Base-by-base conservation (phyloP, 1,140 invertebrate species). In the Choristoneura fumiferana region DNA sequence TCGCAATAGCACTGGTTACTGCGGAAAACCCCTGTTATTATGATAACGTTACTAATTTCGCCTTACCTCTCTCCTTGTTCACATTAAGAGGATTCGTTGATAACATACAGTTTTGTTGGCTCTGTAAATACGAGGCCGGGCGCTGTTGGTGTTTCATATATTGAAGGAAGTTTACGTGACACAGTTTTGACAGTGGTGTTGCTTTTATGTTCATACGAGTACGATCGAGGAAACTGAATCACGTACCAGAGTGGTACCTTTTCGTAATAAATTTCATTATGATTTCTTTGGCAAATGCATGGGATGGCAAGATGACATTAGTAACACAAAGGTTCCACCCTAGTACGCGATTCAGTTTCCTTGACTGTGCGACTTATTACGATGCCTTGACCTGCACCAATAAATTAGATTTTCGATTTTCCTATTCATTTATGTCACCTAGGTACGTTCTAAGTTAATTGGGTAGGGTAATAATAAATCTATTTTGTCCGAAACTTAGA, bases 1-100 rank as follows among this genome's bases (percentile, higher is more conserved):
- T 57, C 43, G 43, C 43, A 49, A 49, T 49, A 56, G 37, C 65
- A 59, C 57, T 4, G 39, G 39, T 40, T 12, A 10, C 10, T 49
- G 43, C 18, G 43, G 9, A 18, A n/a, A 60, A 60, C 66, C 65
- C 63, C 63, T 68, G 69, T 65, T 65, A 61, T 68, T 67, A 70
- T 59, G 60, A 60, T 65, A 63, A 63, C 63, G 60, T 58, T 40
- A 65, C 71, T 73, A 73, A 73, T 73, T 73, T 67, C 62, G 63
- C 58, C 54, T 60, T 57, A 63, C 62, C 58, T 22, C 53, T 18
- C 33, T 37, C 17, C 29, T 15, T 49, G 43, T 49, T 22, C 17
- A 10, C 18, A 18, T 49, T 49, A 49, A 49, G 43, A 45, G 43
- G 43, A 49, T 49, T 18, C 18, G 17, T 22, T 49, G 43, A 49